Conservation (phyloP, 2,113 vertebrate species). For the Lontra canadensis region DNA sequence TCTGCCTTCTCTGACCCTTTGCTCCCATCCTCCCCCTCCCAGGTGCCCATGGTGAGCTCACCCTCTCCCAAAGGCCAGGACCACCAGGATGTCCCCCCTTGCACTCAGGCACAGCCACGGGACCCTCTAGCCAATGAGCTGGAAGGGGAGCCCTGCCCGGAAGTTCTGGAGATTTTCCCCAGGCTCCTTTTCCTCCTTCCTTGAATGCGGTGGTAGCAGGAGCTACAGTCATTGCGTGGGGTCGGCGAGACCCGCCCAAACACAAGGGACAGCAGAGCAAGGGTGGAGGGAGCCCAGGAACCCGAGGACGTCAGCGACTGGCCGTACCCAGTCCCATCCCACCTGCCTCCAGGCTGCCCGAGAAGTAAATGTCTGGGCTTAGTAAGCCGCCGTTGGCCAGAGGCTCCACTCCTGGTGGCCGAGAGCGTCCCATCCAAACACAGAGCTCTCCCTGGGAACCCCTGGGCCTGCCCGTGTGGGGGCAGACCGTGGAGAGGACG, state of each 20-base stretch:
- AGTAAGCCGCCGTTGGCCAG: neutral
- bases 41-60: neutral
- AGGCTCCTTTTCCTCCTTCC: neutral
- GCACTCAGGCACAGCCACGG: too few relatives aligned
- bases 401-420: neutral
- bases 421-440: neutral
- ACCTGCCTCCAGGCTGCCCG: neutral
- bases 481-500: neutral
- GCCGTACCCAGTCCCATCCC: neutral
- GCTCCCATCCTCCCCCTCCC: too few relatives aligned
- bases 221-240: neutral
- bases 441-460: neutral
- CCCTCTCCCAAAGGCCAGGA: neutral
- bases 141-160: neutral
- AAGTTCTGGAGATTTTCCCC: neutral
- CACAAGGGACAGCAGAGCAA: too few relatives aligned
- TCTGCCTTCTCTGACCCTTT: neutral
- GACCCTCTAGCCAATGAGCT: neutral
- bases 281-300: neutral
- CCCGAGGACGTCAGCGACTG: accelerated
- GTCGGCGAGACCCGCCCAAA: too few relatives aligned
- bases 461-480: neutral
- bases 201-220: neutral
- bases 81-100: neutral
- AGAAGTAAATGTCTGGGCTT: neutral